These are phyloP conservation scores for Artibeus jamaicensis DNA, from an alignment of 2,797 vertebrate genomes.

Conservation along the genomic window DNA sequence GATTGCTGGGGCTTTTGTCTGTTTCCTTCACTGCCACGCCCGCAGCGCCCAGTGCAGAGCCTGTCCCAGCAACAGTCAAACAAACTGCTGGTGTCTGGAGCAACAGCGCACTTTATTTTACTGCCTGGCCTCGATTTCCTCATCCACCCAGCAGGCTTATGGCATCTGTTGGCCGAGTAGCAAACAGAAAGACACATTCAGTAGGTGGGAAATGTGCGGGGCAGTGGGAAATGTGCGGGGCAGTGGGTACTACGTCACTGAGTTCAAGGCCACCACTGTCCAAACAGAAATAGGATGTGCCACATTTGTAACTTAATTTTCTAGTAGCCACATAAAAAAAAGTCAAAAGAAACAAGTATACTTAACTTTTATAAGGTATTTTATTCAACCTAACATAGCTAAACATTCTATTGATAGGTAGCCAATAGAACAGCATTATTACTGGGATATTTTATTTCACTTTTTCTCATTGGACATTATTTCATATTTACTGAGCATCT, in stretches of 20 bases:
- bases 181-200: background rate
- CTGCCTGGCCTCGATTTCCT: background rate
- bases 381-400: background rate
- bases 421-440: background rate
- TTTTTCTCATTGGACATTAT: too few species aligned
- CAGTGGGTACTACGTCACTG: rapidly evolving
- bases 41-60: background rate
- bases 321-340: background rate
- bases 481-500: background rate
- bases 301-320: background rate
- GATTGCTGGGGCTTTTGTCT: background rate
- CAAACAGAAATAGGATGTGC: background rate
- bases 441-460: background rate
- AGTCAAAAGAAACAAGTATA: background rate
- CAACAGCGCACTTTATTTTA: rapidly evolving
- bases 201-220: background rate
- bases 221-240: background rate
- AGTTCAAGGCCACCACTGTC: background rate
- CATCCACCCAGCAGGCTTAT: background rate
- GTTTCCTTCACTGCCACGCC: background rate
- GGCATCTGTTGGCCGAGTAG: rapidly evolving
- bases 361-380: background rate
- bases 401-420: background rate
- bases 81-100: rapidly evolving
- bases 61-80: rapidly evolving